Percentiles rank a stretch among this genome's conserved stretches.
Evolutionary conservation across 2,797 vertebrate species (phyloP).

Genomic region (Decapterus maruadsi): DNA sequence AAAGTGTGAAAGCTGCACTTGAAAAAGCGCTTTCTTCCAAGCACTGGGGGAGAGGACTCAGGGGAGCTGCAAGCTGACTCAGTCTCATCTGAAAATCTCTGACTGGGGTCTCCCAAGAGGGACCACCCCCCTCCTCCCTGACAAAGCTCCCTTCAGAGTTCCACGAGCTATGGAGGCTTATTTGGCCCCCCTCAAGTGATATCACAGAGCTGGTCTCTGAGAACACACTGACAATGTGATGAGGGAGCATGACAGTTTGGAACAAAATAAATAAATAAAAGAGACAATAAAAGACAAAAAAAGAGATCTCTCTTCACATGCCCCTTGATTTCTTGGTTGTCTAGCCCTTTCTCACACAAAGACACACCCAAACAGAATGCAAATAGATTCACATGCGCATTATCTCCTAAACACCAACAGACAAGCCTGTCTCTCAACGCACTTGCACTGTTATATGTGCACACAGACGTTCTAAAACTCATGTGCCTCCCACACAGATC

Average conservation of each 20-base stretch:
- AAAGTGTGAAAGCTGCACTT: constrained; percentile 71
- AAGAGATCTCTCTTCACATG: constrained; percentile 50
- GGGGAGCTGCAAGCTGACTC: constrained; percentile 74
- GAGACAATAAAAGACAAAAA: constrained; percentile 17
- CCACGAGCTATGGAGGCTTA: constrained; percentile 41
- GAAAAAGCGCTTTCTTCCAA: constrained; percentile 70
- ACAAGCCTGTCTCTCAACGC: constrained; percentile 2
- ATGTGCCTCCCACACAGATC: not conserved
- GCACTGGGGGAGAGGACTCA: constrained; percentile 59
- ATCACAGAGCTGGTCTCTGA: constrained; percentile 44
- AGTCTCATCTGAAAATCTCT: constrained; percentile 70
- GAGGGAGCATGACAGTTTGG: constrained; percentile 50
- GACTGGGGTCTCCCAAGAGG: constrained; percentile 65
- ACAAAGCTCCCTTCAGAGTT: constrained; percentile 60
- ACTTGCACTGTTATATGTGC: not conserved
- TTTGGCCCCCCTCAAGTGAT: constrained; percentile 48
- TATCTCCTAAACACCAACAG: not conserved
- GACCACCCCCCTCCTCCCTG: constrained; percentile 26
- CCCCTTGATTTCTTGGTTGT: constrained; percentile 45
- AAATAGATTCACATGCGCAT: constrained; percentile 7
- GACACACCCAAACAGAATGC: constrained; percentile 5
- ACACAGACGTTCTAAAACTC: not conserved
- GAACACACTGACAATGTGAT: constrained; percentile 56
- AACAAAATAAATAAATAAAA: constrained; percentile 54
- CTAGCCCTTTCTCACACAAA: constrained; percentile 24